Base-by-base conservation (phyloP, 2,888 invertebrate species). In the Microplitis deprimator region DNA sequence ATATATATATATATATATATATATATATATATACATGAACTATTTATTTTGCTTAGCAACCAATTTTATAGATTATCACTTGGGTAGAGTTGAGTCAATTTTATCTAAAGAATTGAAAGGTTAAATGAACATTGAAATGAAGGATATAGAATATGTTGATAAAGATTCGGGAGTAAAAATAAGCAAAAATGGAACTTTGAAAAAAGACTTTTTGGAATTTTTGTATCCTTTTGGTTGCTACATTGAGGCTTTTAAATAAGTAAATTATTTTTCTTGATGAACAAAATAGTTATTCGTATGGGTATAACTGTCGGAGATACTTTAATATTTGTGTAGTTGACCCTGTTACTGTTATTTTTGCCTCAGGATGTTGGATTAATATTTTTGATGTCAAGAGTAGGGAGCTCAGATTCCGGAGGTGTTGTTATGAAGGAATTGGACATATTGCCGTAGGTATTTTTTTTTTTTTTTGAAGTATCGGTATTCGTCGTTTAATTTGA, bases 291-390 rank as follows among this genome's bases (percentile, higher is more conserved):
- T 92, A 95, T 90, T 97, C 97, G 0, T 97, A 94, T 88, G 96
- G 96, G 7, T 98, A 96, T 87, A 94, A 97, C 87, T 96, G 96
- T 86, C 93, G 92, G 82, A 94, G 94, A 84, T 92, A 94, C 77
- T 96, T 94, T 86, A 98, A 98, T 88, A 89, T 98, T 65, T 94
- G 95, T 79, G 92, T 95, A 5, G 92, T 95, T 65, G 96, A 96
- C 87, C 92, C 93, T 4, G 90, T 94, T 10, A 95, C 94, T 0
- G 88, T 97, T 1, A 92, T 95, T 77, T 97, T 95, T 91, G 93
- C 93, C 0, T 94, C 97, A 0, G 97, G 97, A 71, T 97, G 96
- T 89, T 91, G 95, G 70, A 91, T 97, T 50, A 93, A 95, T 82
- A 94, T 97, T 84, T 93, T 95, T 80, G 92, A 95, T 83, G 92